phyloP scores from a whole-genome alignment of 2,797 vertebrate species.

The Acipenser transmontanus region DNA sequence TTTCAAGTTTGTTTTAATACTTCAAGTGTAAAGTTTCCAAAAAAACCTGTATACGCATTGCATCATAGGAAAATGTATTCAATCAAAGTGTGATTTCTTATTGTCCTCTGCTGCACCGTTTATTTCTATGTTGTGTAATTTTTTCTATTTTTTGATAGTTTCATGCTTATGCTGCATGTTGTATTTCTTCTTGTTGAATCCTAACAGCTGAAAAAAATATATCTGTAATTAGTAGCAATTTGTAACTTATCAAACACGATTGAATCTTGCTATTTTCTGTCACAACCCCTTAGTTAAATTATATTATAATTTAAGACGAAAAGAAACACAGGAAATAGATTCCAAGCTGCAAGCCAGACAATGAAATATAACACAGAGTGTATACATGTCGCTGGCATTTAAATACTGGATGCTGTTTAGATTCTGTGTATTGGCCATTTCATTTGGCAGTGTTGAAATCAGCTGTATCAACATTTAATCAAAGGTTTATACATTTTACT shows the following conservation, averaged over 20 bases:
- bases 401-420: conserved; percentile 77
- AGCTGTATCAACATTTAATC: conserved; percentile 84
- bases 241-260: conserved; percentile 81
- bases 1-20: too few relatives aligned
- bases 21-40: too few relatives aligned
- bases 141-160: conserved; percentile 55
- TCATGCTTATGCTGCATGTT: conserved; percentile 66
- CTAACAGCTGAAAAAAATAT: conserved; percentile 76
- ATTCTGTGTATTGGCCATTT: conserved; percentile 69
- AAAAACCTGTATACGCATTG: too few relatives aligned
- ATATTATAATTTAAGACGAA: background rate
- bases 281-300: conserved; percentile 54
- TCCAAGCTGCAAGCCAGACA: conserved; percentile 72
- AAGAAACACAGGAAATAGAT: conserved; percentile 51
- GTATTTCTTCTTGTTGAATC: conserved; percentile 67
- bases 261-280: conserved; percentile 74
- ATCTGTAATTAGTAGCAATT: conserved; percentile 69
- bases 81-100: conserved; percentile 14
- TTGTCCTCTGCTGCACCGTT: conserved; percentile 50
- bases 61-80: too few relatives aligned
- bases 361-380: conserved; percentile 76
- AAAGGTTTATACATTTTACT: conserved; percentile 71
- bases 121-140: conserved; percentile 68
- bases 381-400: conserved; percentile 76
- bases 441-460: conserved; percentile 70